Evolutionary conservation across 2,888 invertebrate species (phyloP).

Genomic region (Tineola bisselliella): DNA sequence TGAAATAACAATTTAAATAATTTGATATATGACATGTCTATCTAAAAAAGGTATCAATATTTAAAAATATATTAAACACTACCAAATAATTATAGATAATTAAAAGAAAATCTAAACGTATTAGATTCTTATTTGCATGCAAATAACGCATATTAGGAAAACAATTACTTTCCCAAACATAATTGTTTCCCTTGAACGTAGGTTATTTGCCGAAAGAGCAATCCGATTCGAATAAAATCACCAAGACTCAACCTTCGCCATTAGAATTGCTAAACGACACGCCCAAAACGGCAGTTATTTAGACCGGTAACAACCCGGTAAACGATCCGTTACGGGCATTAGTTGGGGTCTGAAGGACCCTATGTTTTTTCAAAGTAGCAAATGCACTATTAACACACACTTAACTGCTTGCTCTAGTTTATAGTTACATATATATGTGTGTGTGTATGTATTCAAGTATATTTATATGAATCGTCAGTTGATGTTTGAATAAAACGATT

Average conservation of each 20-base stretch:
- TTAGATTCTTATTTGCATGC: no score
- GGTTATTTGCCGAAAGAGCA: background rate
- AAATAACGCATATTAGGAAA: background rate
- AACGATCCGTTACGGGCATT: slow-evolving; percentile 2
- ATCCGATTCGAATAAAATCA: background rate
- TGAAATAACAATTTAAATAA: no score
- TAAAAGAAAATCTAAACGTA: no score
- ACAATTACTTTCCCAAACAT: background rate
- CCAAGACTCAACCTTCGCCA: background rate
- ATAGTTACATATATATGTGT: background rate
- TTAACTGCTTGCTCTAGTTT: background rate
- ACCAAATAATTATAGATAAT: no score
- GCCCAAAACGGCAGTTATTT: background rate
- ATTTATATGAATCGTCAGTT: no score
- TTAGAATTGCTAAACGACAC: slow-evolving; percentile 5
- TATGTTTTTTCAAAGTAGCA: background rate
- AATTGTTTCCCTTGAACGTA: background rate
- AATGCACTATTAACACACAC: slow-evolving; percentile 3
- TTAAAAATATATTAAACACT: no score
- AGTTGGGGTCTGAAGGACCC: background rate
- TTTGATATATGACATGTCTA: no score
- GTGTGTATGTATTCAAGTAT: no score
- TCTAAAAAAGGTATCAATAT: no score
- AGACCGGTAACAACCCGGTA: background rate
- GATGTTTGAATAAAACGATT: no score